phyloP scores from a whole-genome alignment of 2,797 vertebrate species.

The Poeciliopsis infans region DNA sequence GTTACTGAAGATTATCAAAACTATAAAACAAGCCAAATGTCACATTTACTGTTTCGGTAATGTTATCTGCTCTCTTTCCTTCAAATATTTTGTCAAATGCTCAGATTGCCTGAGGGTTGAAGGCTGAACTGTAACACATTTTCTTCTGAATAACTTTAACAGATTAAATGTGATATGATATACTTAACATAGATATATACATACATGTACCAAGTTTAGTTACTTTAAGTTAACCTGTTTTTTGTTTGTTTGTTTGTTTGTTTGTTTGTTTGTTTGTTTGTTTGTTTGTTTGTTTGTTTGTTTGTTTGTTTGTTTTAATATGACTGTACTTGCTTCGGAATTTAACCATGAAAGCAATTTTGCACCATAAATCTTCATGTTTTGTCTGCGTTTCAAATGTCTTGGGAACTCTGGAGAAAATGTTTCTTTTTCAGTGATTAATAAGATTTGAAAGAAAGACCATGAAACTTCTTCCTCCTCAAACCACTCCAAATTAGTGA shows the following conservation, averaged over 20 bases:
- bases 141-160: background rate
- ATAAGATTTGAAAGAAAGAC: background rate
- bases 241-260: background rate
- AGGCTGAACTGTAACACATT: background rate
- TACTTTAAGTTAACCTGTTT: background rate
- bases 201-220: background rate
- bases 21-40: background rate
- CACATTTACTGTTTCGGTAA: background rate
- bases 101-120: background rate
- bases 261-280: background rate
- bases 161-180: background rate
- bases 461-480: background rate
- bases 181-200: background rate
- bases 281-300: background rate
- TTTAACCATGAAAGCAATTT: background rate
- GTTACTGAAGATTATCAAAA: background rate
- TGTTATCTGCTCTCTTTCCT: background rate
- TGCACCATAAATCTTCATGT: background rate
- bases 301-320: background rate
- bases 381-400: background rate
- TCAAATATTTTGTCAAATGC: background rate
- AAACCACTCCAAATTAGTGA: background rate
- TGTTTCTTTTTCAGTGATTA: no score
- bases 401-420: background rate
- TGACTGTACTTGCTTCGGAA: background rate